Conservation (phyloP, 2,797 vertebrate species). For the Anisognathus igniventris region DNA sequence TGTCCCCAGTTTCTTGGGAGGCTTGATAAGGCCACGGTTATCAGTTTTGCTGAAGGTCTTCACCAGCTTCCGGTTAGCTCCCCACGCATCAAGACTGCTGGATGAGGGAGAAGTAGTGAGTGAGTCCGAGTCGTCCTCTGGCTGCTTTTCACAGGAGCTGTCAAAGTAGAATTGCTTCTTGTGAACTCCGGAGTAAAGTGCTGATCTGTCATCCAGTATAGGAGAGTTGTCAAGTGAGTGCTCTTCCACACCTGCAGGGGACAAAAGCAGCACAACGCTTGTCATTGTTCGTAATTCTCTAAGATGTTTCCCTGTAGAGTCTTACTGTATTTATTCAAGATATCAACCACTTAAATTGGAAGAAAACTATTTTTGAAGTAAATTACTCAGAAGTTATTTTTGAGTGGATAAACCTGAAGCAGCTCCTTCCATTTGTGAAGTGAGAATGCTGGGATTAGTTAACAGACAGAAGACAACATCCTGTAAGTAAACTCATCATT, state of each 20-base stretch:
- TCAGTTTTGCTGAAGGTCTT: constrained; percentile 90
- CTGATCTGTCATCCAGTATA: constrained; percentile 83
- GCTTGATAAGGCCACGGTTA: constrained; percentile 89
- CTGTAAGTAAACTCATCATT: neutral
- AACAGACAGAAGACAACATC: neutral
- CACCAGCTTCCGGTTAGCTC: constrained; percentile 87
- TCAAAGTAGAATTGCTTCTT: constrained; percentile 86
- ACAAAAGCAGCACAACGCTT: neutral
- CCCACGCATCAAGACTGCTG: constrained; percentile 90
- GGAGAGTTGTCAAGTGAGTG: constrained; percentile 80
- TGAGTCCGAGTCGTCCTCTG: constrained; percentile 85
- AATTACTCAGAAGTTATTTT: neutral
- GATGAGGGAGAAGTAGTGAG: constrained; percentile 88
- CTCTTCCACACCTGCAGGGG: constrained; percentile 76
- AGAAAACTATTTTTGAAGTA: neutral
- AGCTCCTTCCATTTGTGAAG: neutral
- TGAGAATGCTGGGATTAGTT: neutral
- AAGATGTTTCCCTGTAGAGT: neutral
- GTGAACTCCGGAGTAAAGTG: constrained; percentile 91
- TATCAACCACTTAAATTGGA: neutral
- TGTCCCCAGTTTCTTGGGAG: constrained; percentile 86
- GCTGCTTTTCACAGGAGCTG: constrained; percentile 82
- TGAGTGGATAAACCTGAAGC: neutral
- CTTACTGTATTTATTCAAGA: neutral
- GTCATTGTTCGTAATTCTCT: neutral